Conservation (phyloP, 2,113 vertebrate species). For the Aspiorhynchus laticeps region DNA sequence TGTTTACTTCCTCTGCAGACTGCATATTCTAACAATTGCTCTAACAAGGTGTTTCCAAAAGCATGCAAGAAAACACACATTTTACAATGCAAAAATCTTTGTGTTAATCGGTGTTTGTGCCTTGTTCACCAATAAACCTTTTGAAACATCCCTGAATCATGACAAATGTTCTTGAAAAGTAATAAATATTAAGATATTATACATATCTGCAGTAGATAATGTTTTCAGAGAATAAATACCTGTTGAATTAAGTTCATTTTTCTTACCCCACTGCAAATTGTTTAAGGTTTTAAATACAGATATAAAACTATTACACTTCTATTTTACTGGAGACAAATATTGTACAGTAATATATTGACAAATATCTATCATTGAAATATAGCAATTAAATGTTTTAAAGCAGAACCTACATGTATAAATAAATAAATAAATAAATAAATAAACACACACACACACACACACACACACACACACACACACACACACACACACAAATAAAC, state of each 20-base stretch:
- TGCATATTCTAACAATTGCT: not conserved
- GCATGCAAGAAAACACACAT: not conserved
- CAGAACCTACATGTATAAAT: not conserved
- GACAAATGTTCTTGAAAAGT: not conserved
- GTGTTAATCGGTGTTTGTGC: not conserved
- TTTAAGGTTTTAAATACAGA: no score
- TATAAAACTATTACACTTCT: not conserved
- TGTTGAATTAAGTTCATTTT: not conserved
- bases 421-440: no score
- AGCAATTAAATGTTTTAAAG: not conserved
- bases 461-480: no score
- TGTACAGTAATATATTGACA: no score
- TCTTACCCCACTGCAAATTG: not conserved
- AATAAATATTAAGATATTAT: not conserved
- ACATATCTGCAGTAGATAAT: not conserved
- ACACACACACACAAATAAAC: no score
- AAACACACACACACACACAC: no score
- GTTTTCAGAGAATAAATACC: not conserved
- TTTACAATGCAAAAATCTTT: not conserved
- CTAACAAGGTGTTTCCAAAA: not conserved
- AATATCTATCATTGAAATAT: no score
- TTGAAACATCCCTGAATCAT: not conserved
- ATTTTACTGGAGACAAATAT: no score
- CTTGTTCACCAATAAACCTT: not conserved
- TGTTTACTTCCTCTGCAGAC: constrained; percentile 6